These are phyloP conservation scores for Meta bourneti DNA, from an alignment of 2,888 invertebrate species.

Conservation along the genomic window DNA sequence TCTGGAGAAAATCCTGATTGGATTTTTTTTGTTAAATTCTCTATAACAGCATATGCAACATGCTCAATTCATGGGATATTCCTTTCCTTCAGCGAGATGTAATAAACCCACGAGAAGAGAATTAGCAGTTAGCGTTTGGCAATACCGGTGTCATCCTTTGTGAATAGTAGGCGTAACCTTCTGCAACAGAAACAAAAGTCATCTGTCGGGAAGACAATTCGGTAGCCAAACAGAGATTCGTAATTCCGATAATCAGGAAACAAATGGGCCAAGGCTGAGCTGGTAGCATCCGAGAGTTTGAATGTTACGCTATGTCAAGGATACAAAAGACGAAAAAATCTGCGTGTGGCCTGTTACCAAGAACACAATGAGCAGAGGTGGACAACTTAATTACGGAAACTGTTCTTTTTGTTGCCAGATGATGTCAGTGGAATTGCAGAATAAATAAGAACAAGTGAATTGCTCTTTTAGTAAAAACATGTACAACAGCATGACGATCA, in stretches of 20 bases:
- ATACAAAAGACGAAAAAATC: constrained; percentile 2
- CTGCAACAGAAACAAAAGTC: constrained; percentile 29
- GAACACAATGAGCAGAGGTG: constrained; percentile 5
- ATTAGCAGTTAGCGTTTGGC: constrained; percentile 53
- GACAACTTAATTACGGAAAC: constrained; percentile 21
- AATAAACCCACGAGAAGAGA: not conserved
- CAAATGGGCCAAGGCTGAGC: constrained; percentile 66
- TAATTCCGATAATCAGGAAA: constrained; percentile 64
- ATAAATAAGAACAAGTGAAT: not conserved
- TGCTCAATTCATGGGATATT: not conserved
- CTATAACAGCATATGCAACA: not conserved
- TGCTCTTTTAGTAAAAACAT: not conserved
- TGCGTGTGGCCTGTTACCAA: not conserved
- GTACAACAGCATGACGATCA: not conserved
- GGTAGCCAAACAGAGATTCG: constrained; percentile 40
- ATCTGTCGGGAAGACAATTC: constrained; percentile 65
- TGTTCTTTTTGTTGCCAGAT: not conserved
- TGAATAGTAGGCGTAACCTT: constrained; percentile 60
- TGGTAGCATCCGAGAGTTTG: constrained; percentile 15
- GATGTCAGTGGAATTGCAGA: not conserved
- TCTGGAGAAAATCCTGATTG: not conserved
- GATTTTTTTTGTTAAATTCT: not conserved
- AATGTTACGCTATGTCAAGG: constrained; percentile 61
- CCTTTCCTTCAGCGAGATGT: not conserved
- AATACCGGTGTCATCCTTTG: constrained; percentile 65